phyloP scores from a whole-genome alignment of 1,140 invertebrate genomes.

The Temnothorax longispinosus region DNA sequence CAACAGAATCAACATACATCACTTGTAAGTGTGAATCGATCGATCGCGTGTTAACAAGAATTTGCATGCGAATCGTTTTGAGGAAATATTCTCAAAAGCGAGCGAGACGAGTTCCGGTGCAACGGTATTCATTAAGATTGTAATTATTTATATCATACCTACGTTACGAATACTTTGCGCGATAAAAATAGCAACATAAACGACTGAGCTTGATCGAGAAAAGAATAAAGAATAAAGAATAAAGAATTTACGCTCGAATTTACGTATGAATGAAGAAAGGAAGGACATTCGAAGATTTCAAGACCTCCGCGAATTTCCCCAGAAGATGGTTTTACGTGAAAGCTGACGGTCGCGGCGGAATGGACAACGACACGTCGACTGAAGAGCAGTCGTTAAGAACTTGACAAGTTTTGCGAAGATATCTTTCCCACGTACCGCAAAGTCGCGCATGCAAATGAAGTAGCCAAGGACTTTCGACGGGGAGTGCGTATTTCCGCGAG shows the following conservation, averaged over 20 bases:
- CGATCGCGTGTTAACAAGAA: neutral
- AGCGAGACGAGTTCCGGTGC: neutral
- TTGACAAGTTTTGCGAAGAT: neutral
- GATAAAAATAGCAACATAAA: neutral
- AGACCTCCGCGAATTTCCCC: neutral
- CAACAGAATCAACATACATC: slow-evolving; percentile 7
- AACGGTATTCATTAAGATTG: neutral
- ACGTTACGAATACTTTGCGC: neutral
- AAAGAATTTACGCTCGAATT: neutral
- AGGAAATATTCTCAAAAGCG: neutral
- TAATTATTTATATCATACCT: neutral
- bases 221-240: neutral
- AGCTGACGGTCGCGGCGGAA: neutral
- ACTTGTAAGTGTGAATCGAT: neutral
- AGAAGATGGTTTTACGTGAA: neutral
- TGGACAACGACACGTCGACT: neutral
- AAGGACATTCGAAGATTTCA: neutral
- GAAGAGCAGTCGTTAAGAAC: slow-evolving; percentile 2
- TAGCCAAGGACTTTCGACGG: neutral
- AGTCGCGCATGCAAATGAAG: slow-evolving; percentile 7
- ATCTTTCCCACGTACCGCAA: neutral
- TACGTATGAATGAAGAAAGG: neutral
- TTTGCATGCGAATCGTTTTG: neutral
- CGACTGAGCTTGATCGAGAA: neutral
- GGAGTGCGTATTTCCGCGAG: slow-evolving; percentile 7